phyloP scores from a whole-genome alignment of 2,888 invertebrate genomes.

The Drosophila limbata region DNA sequence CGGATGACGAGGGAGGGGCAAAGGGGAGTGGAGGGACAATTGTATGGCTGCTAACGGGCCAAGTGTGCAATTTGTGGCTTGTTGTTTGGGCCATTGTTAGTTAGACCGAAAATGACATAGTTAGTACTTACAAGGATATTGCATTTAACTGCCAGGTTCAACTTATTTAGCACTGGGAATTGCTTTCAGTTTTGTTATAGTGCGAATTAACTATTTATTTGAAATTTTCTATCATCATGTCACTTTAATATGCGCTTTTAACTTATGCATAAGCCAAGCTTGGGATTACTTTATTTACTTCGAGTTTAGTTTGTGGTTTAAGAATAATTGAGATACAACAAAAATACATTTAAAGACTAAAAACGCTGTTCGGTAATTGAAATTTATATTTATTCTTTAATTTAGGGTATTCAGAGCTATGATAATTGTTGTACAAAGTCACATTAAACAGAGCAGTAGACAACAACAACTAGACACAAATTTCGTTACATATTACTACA shows the following conservation, averaged over 20 bases:
- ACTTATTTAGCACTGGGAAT: constrained; percentile 23
- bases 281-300: not conserved
- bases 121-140: constrained; percentile 48
- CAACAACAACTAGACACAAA: too few relatives aligned
- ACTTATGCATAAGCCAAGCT: not conserved
- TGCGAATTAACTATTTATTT: constrained; percentile 13
- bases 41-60: constrained; percentile 37
- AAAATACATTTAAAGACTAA: too few relatives aligned
- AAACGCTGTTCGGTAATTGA: too few relatives aligned
- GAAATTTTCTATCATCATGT: not conserved
- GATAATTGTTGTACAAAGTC: too few relatives aligned
- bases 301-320: not conserved
- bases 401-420: too few relatives aligned
- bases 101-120: constrained; percentile 37
- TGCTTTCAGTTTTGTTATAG: constrained; percentile 3
- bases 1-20: not conserved
- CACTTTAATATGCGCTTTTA: not conserved
- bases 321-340: not conserved
- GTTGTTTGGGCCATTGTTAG: constrained; percentile 48
- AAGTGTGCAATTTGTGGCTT: constrained; percentile 55
- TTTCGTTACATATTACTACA: too few relatives aligned
- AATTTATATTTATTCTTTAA: too few relatives aligned
- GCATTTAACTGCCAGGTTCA: constrained; percentile 25
- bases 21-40: not conserved
- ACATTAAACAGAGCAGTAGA: too few relatives aligned